phyloP scores from a whole-genome alignment of 2,797 vertebrate genomes.

The Hipposideros larvatus region DNA sequence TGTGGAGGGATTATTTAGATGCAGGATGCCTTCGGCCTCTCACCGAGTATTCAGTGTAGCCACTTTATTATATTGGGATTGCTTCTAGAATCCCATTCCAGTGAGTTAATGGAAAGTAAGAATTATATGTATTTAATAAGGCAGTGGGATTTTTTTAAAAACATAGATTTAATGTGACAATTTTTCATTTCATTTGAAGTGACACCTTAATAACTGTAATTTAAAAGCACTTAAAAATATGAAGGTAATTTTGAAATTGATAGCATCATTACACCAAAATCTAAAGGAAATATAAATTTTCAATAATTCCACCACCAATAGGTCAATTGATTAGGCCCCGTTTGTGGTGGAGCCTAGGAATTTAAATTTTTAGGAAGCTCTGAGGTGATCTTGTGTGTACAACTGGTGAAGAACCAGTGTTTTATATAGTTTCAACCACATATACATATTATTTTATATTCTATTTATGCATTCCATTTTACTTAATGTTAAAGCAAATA shows the following conservation, averaged over 20 bases:
- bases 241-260: conserved; percentile 13
- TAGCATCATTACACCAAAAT: conserved; percentile 14
- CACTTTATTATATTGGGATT: background rate
- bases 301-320: background rate
- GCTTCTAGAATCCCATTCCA: background rate
- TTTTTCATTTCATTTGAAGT: conserved; percentile 57
- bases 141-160: conserved; percentile 7
- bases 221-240: conserved; percentile 28
- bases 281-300: conserved; percentile 39
- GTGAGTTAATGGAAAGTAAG: background rate
- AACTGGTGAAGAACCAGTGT: background rate
- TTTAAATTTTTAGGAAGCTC: background rate
- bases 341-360: background rate
- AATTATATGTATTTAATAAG: conserved; percentile 40
- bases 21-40: background rate
- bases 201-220: background rate
- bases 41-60: background rate
- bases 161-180: background rate
- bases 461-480: background rate
- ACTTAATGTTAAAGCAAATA: background rate
- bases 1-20: background rate
- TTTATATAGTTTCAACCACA: background rate
- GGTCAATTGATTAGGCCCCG: background rate
- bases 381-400: background rate
- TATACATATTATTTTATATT: background rate